Evolutionary conservation across 2,113 vertebrate genomes (phyloP), one percentile per base, ranked within the genome.

Genomic region (Calidris pygmaea): DNA sequence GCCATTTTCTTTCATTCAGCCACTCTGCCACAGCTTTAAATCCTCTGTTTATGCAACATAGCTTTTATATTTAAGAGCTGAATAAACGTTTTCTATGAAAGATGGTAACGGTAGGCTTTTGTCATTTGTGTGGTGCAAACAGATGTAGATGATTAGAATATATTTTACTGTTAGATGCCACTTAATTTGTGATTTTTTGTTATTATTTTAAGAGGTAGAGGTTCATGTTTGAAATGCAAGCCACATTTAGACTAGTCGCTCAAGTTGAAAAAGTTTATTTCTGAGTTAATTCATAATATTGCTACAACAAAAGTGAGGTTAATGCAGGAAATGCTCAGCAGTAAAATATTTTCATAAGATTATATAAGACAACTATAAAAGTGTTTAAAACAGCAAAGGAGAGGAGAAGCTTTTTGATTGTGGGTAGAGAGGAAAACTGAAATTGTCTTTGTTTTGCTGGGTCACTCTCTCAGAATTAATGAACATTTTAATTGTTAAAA

Each of bases 21-120:
- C 92, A 96, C 96, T 98, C 96, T 95, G 96, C 93, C 95, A 93
- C 92, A 98, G 97, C 97, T 98, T 98, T 97, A 97, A 98, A 97
- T 97, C 97, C 97, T 97, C 97, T 97, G 95, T 98, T 98, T 97
- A 97, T 96, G 95, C 94, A 97, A 96, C 98, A 95, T 95, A 96
- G 97, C 95, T 97, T 98, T 97, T 98, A 70, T 95, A 97, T 98
- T 97, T 97, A 97, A 98, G 95, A 86, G 52, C 85, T 97, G 96
- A 97, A 97, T 97, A 97, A 92, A 94, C 95, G 95, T 97, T 96
- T 97, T 86, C 97, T 93, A 96, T 95, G 96, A 98, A 97, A 94
- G 95, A 97, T 97, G 95, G 92, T 93, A 97, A 97, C 85, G 39
- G 94, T 97, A 78, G 89, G 68, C 96, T 98, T 97, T 93, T 94